Evolutionary conservation across 2,797 vertebrate genomes (phyloP).

Genomic region (Uromys caudimaculatus): DNA sequence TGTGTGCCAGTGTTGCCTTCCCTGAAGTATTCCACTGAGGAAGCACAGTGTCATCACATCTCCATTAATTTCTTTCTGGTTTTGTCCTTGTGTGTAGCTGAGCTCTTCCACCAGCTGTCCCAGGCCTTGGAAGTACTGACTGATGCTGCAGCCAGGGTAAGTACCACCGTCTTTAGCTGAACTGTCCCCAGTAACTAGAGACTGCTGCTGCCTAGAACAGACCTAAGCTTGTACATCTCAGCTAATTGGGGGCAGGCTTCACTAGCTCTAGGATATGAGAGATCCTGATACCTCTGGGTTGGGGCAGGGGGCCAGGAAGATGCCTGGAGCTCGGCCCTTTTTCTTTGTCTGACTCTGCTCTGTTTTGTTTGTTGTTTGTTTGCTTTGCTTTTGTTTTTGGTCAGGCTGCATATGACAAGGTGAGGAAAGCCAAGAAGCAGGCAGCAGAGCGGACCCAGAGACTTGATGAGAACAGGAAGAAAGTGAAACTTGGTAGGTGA

Average conservation of each 20-base stretch:
- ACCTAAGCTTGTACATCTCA: no score
- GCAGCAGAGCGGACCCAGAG: conserved; percentile 94
- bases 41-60: background rate
- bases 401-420: conserved; percentile 96
- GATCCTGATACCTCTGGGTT: no score
- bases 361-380: background rate
- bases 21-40: background rate
- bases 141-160: conserved; percentile 95
- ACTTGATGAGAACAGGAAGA: conserved; percentile 96
- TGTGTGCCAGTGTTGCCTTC: background rate
- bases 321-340: background rate
- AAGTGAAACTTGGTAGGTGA: conserved; percentile 95
- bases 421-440: conserved; percentile 94
- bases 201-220: background rate
- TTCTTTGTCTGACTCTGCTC: background rate
- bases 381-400: conserved; percentile 20
- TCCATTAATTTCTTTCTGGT: conserved; percentile 45
- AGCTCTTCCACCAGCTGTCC: conserved; percentile 97
- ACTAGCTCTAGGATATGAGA: background rate
- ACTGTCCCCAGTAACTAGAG: background rate
- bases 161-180: conserved; percentile 16
- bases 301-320: background rate
- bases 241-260: background rate
- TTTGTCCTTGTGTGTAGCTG: conserved; percentile 87
- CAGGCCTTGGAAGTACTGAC: conserved; percentile 97